Conservation (phyloP, 2,888 invertebrate genomes). For the Diaprepes abbreviatus region DNA sequence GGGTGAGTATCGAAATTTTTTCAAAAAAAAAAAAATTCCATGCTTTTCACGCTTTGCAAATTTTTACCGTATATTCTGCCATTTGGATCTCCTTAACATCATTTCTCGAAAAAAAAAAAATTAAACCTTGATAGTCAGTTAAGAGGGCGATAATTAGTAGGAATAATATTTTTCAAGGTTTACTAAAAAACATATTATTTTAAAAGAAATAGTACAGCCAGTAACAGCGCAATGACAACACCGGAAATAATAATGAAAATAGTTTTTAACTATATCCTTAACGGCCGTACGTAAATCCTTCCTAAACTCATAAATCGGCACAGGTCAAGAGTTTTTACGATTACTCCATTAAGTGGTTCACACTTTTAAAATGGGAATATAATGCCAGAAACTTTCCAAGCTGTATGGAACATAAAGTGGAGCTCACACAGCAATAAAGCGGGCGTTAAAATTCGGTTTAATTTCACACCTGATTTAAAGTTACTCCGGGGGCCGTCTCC, state of each 20-base stretch:
- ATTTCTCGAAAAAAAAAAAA: no score
- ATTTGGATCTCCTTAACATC: no score
- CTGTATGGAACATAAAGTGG: conserved; percentile 32
- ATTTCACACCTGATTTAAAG: conserved; percentile 55
- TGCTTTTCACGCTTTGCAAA: no score
- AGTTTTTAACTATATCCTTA: conserved; percentile 9
- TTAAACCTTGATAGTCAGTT: no score
- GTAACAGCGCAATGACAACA: no score
- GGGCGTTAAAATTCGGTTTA: conserved; percentile 51
- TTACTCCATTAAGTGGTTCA: conserved; percentile 27
- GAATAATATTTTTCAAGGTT: no score
- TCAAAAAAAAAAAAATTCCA: no score
- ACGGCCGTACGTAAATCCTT: conserved; percentile 9
- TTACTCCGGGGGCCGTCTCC: conserved; percentile 38
- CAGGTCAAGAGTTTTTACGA: conserved; percentile 19
- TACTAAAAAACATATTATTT: no score
- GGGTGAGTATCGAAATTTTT: no score
- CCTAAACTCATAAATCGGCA: conserved; percentile 1
- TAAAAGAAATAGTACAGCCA: no score
- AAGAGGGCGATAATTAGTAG: no score
- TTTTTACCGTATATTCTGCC: no score
- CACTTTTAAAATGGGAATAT: conserved; percentile 37
- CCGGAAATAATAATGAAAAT: conserved; percentile 17
- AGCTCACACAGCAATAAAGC: conserved; percentile 41
- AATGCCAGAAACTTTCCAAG: conserved; percentile 15